A percentile compares a stretch with the other conserved stretches of the same genome.
Conservation (phyloP, 2,113 vertebrate species). For the Danio rerio region GRCz12tu NC_133198.1:29935501-29936000, state of each 20-base stretch:
- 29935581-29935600: background rate
- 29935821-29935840: constrained; percentile 37
- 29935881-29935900: constrained; percentile 12
- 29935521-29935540: constrained; percentile 58
- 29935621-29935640: background rate
- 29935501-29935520: constrained; percentile 28
- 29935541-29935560: constrained; percentile 19
- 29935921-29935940: constrained; percentile 17
- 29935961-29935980: constrained; percentile 28
- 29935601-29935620: constrained; percentile 41
- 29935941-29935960: constrained; percentile 26
- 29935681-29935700: constrained; percentile 41
- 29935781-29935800: constrained; percentile 29
- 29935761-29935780: constrained; percentile 55
- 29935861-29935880: constrained; percentile 10
- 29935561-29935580: constrained; percentile 16
- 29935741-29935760: constrained; percentile 73
- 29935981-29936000: constrained; percentile 28
- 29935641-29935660: constrained; percentile 19
- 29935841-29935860: constrained; percentile 25
- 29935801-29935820: constrained; percentile 57
- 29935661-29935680: constrained; percentile 38
- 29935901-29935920: constrained; percentile 6
- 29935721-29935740: constrained; percentile 63
- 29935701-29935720: constrained; percentile 50